Base-by-base conservation (phyloP, 2,888 invertebrate genomes). In the Hemicrepidius hirtus region DNA sequence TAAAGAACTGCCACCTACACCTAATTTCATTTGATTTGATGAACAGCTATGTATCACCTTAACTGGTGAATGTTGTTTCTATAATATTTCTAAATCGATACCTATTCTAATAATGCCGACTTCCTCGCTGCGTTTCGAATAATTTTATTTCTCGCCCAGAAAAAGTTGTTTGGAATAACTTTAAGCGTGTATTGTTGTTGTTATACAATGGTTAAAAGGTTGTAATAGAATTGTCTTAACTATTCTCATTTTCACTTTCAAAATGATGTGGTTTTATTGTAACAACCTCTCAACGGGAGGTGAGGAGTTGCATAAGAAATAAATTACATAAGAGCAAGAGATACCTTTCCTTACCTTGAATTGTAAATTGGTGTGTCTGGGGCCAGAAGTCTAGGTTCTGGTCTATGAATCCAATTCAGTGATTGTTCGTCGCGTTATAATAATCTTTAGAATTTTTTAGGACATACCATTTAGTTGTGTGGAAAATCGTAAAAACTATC, bases 311-410 rank as follows among this genome's bases (percentile, higher is more conserved):
- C 57, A 37, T 20, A 57, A 57, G 37, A 57, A 57, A 32, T 32
- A 32, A 3, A 20, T 57, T 57, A 57, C 37, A 57, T 57, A 57
- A 57, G 32, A 24, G 5, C 3, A 21, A 2, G 9, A 1, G 16
- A 21, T 24, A 37, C 57, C 57, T 57, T 57, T 57, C 57, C n/a
- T 57, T 40, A 37, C 57, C 57, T 53, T 57, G 57, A 57, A 57
- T 53, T n/a, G 57, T 20, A 37, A 57, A 57, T 16, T 20, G 37
- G 57, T n/a, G 20, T 37, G 57, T 57, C 57, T 57, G 57, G 57
- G 21, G 57, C 37, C 21, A 18, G 37, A 35, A 18, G 18, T 37
- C n/a, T 35, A 13, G 37, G 57, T 57, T 57, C 37, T 57, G 57
- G 18, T 37, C 10, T 57, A 37, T 37, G 37, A 57, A 37, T 37